A percentile compares a stretch with the other conserved stretches of the same genome.
phyloP scores from a whole-genome alignment of 2,888 invertebrate species.

The Trachelus tabidus region DNA sequence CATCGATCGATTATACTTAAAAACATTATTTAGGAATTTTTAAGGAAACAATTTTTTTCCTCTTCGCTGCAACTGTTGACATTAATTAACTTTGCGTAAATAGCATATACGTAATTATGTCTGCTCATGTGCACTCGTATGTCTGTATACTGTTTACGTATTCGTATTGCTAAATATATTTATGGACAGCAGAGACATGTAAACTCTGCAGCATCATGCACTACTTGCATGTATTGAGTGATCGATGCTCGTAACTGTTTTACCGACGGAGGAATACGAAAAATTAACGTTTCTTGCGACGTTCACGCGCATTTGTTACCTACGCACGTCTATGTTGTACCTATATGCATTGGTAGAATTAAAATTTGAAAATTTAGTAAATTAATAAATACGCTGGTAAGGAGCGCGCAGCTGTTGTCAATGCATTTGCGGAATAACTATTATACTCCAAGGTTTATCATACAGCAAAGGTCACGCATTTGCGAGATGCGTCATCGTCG shows the following conservation, averaged over 20 bases:
- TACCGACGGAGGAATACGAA: not conserved
- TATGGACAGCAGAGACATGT: not conserved
- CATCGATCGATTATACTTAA: not conserved
- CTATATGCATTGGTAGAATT: not conserved
- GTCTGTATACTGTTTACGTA: not conserved
- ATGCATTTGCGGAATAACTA: not conserved
- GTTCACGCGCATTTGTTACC: not conserved
- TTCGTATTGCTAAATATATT: not conserved
- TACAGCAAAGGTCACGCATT: not conserved
- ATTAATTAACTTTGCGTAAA: not conserved
- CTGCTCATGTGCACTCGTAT: not conserved
- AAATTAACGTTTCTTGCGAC: not conserved
- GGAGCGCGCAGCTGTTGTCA: not conserved
- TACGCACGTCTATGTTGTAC: not conserved
- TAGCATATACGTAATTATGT: not conserved
- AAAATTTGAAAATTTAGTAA: not conserved
- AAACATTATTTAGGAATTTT: not conserved
- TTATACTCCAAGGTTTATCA: not conserved
- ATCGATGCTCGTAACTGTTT: not conserved
- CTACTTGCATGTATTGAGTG: not conserved
- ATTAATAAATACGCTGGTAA: not conserved
- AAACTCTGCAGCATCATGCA: not conserved
- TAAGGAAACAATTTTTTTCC: not conserved
- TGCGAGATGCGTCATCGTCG: not conserved
- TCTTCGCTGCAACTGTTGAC: not conserved